Evolutionary conservation across 2,888 invertebrate genomes (phyloP), one percentile per base, ranked within the genome.

Genomic region (Linnaemya tessellans): DNA sequence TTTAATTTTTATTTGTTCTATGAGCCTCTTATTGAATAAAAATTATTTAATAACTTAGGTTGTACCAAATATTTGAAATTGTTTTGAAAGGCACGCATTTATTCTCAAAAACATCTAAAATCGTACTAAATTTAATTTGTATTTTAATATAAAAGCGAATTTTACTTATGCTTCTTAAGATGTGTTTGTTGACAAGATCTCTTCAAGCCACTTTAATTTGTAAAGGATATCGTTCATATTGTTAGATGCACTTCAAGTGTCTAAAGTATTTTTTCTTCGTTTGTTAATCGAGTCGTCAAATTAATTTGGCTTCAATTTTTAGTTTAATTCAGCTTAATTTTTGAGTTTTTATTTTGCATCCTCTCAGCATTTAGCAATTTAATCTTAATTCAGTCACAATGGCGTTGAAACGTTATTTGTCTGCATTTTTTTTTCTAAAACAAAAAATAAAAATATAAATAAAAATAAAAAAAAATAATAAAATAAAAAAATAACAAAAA

Each of bases 311-410:
- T 77, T 43, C 41, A 56, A 46, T 65, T 18, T 65, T 43, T 1
- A 43, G 18, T 38, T 41, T 30, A 20, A 41, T 15, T 46, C 10
- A 51, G 51, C 15, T 74, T 51, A n/a, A 46, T 60, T 15, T 60
- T 74, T 62, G 46, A 35, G 20, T 62, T 74, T 4, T 20, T 60
- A 46, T 20, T 22, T 25, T 25, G 25, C 49, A 15, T 20, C 10
- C 49, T 49, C 22, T 11, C 46, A 62, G 49, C 62, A 49, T 64
- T 74, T 51, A 62, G 51, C 74, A 56, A 58, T 35, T 56, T 56
- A 20, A 77, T 65, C 56, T 65, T 77, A 56, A 65, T 67, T 67
- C 35, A 38, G 49, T 77, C 58, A 58, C 56, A 43, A 49, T 46
- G 46, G 58, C 58, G 46, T 67, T 77, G 18, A 65, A 67, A 30